phyloP scores from a whole-genome alignment of 2,797 vertebrate species.

The Botia kubotai region DNA sequence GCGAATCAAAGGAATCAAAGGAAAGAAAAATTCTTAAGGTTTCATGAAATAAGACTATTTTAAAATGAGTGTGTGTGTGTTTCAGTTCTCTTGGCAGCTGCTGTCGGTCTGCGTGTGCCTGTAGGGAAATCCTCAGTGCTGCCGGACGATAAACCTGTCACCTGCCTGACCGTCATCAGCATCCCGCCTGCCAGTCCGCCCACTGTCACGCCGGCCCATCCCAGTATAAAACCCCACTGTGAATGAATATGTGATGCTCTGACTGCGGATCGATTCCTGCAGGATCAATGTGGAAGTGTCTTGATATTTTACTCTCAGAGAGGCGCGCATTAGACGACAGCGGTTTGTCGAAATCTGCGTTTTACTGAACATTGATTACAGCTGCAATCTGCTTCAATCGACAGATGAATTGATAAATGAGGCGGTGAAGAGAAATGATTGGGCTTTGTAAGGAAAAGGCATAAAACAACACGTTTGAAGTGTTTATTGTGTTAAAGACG shows the following conservation, averaged over 20 bases:
- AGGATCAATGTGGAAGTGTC: constrained; percentile 73
- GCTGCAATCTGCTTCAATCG: constrained; percentile 3
- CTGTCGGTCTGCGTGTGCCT: constrained; percentile 70
- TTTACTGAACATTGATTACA: constrained; percentile 54
- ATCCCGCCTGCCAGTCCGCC: constrained; percentile 37
- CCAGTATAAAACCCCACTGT: constrained; percentile 61
- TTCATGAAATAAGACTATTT: constrained; percentile 16
- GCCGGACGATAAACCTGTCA: constrained; percentile 74
- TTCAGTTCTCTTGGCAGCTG: constrained; percentile 59
- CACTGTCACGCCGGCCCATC: constrained; percentile 40
- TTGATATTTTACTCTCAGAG: constrained; percentile 75
- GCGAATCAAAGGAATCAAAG: too few relatives aligned
- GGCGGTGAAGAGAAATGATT: constrained; percentile 16
- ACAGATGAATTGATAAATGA: constrained; percentile 34
- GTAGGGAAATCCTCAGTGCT: constrained; percentile 69
- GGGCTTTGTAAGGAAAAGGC: neutral
- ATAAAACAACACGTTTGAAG: too few relatives aligned
- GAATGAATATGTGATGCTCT: constrained; percentile 74
- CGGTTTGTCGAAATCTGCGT: constrained; percentile 56
- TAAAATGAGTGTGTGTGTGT: constrained; percentile 5
- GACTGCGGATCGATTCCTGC: constrained; percentile 71
- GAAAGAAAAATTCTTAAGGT: neutral
- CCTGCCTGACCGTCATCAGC: constrained; percentile 62
- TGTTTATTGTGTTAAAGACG: too few relatives aligned
- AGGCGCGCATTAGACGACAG: constrained; percentile 63